phyloP scores from a whole-genome alignment of 2,797 vertebrate species.

The Gorsachius magnificus region DNA sequence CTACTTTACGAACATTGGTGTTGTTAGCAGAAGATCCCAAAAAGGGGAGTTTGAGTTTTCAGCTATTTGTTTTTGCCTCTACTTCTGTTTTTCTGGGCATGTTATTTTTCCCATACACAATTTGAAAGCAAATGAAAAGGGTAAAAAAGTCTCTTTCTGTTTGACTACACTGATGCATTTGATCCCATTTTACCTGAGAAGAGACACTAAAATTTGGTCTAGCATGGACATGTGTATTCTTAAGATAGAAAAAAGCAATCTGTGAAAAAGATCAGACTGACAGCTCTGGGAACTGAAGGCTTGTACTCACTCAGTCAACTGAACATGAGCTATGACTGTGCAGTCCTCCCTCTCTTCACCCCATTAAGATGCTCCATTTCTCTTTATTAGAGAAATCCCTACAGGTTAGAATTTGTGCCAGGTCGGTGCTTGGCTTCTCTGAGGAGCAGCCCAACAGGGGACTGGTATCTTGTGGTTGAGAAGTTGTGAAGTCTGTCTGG shows the following conservation, averaged over 20 bases:
- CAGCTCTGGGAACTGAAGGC: neutral
- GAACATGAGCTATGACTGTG: neutral
- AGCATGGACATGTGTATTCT: neutral
- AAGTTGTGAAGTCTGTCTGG: neutral
- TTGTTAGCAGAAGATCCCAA: neutral
- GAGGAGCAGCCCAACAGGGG: neutral
- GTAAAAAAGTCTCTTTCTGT: neutral
- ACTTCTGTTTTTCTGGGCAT: neutral
- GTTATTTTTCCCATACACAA: neutral
- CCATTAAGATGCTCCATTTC: neutral
- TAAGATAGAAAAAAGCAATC: neutral
- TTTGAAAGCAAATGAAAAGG: neutral
- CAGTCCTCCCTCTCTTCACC: neutral
- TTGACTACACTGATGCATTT: neutral
- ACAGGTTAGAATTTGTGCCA: neutral
- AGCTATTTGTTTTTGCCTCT: conserved; percentile 1
- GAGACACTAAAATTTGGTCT: neutral
- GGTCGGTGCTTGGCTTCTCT: neutral
- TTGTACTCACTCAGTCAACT: neutral
- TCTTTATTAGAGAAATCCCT: neutral
- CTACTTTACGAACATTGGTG: neutral
- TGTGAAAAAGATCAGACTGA: neutral
- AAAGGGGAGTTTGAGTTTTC: neutral
- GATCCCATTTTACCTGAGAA: neutral
- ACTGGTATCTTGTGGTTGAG: neutral